Evolutionary conservation across 2,888 invertebrate species (phyloP).

Genomic region (Pristionchus mayeri): DNA sequence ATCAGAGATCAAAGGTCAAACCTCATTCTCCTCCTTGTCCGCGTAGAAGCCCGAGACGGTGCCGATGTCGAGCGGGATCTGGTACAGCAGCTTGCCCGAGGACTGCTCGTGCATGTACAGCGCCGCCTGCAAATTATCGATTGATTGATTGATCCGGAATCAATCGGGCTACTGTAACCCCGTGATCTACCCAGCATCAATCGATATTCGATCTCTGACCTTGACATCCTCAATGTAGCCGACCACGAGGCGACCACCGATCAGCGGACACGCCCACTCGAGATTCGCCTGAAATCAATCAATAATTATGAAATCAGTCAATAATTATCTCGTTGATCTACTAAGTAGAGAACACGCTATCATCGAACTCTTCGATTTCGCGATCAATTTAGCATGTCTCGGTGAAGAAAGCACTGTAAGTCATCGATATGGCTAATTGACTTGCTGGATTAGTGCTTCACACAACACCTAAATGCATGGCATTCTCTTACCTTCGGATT

Average conservation of each 20-base stretch:
- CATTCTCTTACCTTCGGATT: not conserved
- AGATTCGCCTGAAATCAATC: conserved; percentile 88
- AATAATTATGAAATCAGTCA: no score
- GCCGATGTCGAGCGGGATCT: conserved; percentile 84
- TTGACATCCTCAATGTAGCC: conserved; percentile 95
- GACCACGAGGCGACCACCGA: conserved; percentile 88
- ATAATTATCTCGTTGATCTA: no score
- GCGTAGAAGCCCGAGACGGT: conserved; percentile 89
- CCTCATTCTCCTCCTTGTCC: conserved; percentile 80
- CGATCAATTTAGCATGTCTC: no score
- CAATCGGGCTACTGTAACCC: not conserved
- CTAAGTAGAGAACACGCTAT: no score
- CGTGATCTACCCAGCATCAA: not conserved
- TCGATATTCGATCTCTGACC: conserved; percentile 79
- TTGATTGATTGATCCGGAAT: not conserved
- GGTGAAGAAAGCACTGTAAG: no score
- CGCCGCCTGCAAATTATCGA: conserved; percentile 82
- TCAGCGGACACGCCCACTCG: conserved; percentile 89
- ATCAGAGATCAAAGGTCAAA: no score
- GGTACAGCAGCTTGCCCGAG: conserved; percentile 84
- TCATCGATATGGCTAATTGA: no score
- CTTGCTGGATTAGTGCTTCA: no score
- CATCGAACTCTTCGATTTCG: no score
- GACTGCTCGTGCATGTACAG: conserved; percentile 86
- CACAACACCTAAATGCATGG: no score